Evolutionary conservation across 2,113 vertebrate genomes (phyloP), one percentile per base, ranked within the genome.

Genomic region (Plecotus auritus): DNA sequence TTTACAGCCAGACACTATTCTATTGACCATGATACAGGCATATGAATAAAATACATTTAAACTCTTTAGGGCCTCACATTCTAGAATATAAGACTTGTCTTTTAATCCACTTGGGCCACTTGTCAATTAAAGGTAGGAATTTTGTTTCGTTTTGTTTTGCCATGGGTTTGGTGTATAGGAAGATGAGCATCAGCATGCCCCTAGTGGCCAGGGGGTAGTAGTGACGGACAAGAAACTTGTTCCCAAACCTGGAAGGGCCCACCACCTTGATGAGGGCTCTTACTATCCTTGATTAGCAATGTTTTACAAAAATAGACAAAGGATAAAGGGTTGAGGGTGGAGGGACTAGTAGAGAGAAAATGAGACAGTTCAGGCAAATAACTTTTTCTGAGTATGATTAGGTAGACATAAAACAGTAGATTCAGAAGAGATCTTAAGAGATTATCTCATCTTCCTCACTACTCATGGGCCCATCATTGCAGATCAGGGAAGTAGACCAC

Each of bases 251-350:
- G 35, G 12, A 45, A 84, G 28, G 74, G 6, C 3, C 35, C 8
- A n/a, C 5, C 3, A 0, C 12, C 20, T 35, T 67, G n/a, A 70
- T 61, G 17, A 42, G 26, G 37, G 22, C 42, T 42, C 30, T 64
- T 30, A 13, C 20, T 78, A 42, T 61, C 70, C 61, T 66, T 83
- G 70, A 16, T 67, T 84, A 49, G 35, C 61, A 73, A 45, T 28
- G 16, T 83, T 96, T 89, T 85, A 91, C 56, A 73, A 67, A 91
- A 96, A 7, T 14, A 35, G 37, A 35, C 16, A 47, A 74, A 89
- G 22, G 3, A 47, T 40, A 54, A 72, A 20, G 67, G n/a, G 18
- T 47, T 9, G 22, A 37, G 20, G 54, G 32, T 22, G 0, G 4
- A 90, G 20, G 16, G 18, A 32, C 7, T 64, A 32, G 23, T 23